These are phyloP conservation scores for Tetrao urogallus DNA, from an alignment of 2,113 vertebrate species.

Conservation along the genomic window DNA sequence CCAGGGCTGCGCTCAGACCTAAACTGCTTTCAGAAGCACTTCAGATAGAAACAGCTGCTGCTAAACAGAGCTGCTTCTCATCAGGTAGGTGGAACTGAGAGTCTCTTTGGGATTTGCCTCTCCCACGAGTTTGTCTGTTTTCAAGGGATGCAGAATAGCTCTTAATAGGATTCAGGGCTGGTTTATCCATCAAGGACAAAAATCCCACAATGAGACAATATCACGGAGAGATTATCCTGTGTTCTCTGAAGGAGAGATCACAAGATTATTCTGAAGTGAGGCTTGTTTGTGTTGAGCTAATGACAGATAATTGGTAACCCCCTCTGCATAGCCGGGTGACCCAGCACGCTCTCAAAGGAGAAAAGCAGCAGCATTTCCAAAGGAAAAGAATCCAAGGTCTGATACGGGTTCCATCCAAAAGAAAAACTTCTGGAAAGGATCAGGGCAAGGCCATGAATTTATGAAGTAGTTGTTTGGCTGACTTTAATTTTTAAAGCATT, in stretches of 20 bases:
- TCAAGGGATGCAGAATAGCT: not conserved
- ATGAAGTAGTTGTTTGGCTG: conserved; percentile 59
- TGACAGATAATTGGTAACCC: conserved; percentile 39
- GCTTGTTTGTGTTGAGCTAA: conserved; percentile 24
- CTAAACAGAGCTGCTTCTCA: not conserved
- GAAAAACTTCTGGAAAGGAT: conserved; percentile 69
- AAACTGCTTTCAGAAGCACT: not conserved
- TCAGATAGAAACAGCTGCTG: not conserved
- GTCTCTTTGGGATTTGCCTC: not conserved
- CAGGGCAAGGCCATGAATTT: conserved; percentile 66
- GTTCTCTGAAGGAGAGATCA: conserved; percentile 37
- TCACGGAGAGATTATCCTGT: conserved; percentile 1
- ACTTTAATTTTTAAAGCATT: conserved; percentile 73
- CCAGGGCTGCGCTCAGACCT: not conserved
- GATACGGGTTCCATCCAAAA: not conserved
- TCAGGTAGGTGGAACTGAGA: not conserved
- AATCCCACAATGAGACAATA: conserved; percentile 11
- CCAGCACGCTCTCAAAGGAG: not conserved
- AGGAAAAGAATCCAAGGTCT: conserved; percentile 13
- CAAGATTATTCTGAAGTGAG: not conserved
- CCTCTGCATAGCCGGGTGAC: not conserved
- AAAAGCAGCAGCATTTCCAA: conserved; percentile 29
- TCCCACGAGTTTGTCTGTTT: not conserved
- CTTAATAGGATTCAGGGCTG: conserved; percentile 2
- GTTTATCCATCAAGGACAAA: conserved; percentile 39